phyloP scores from a whole-genome alignment of 2,888 invertebrate species.

The Troides helena region DNA sequence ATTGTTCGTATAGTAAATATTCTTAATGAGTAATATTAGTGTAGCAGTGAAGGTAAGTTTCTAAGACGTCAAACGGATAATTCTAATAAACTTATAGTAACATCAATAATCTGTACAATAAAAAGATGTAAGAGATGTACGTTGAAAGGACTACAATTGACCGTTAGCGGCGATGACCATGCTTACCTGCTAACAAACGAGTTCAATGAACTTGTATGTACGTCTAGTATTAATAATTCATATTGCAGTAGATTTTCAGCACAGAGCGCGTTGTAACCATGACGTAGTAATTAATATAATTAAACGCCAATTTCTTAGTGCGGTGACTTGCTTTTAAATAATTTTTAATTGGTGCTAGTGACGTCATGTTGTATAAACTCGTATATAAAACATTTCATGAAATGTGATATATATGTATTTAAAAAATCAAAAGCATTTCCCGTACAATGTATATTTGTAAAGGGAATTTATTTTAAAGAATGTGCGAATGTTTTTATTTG shows the following conservation, averaged over 20 bases:
- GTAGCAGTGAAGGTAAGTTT: too few species aligned
- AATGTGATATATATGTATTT: too few species aligned
- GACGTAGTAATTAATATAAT: conserved; percentile 30
- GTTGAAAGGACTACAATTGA: conserved; percentile 38
- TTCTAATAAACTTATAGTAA: too few species aligned
- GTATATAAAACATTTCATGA: too few species aligned
- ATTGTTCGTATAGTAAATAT: too few species aligned
- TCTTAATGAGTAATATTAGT: too few species aligned
- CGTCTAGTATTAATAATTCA: conserved; percentile 71
- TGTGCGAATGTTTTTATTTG: neutral
- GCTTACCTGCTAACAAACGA: conserved; percentile 40
- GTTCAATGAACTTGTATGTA: conserved; percentile 61
- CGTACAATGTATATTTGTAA: neutral
- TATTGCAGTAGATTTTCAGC: conserved; percentile 54
- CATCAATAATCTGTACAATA: neutral
- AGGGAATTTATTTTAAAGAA: neutral
- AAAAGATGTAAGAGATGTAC: conserved; percentile 2
- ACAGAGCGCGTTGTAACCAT: conserved; percentile 43
- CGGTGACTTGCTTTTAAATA: conserved; percentile 6
- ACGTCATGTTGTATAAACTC: neutral
- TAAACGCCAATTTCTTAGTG: conserved; percentile 24
- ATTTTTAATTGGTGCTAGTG: neutral
- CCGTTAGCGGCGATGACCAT: conserved; percentile 38
- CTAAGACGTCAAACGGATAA: too few species aligned
- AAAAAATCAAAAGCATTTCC: too few species aligned